Evolutionary conservation across 2,113 vertebrate genomes (phyloP).

Genomic region (Nesospiza acunhae): DNA sequence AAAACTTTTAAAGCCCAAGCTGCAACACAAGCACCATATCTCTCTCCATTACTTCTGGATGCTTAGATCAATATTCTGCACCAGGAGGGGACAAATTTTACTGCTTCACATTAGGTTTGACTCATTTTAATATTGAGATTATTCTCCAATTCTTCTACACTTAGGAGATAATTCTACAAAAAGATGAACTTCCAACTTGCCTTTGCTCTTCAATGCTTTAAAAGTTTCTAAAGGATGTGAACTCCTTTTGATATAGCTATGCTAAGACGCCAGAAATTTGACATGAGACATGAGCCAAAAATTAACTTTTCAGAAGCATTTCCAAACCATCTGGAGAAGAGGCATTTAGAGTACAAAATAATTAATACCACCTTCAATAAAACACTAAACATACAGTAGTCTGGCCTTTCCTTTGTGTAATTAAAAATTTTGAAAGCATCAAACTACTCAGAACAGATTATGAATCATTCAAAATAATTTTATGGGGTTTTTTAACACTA

Average conservation of each 20-base stretch:
- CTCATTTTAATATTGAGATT: not conserved
- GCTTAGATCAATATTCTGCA: not conserved
- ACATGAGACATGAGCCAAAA: slow-evolving; percentile 20
- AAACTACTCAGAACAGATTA: not conserved
- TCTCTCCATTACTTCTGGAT: not conserved
- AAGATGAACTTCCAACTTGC: not conserved
- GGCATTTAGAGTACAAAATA: slow-evolving; percentile 22
- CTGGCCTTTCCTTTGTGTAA: slow-evolving; percentile 2
- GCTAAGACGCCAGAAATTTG: slow-evolving; percentile 39
- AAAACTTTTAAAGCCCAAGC: not conserved
- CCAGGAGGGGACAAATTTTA: not conserved
- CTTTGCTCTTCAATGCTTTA: not conserved
- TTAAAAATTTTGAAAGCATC: slow-evolving; percentile 14
- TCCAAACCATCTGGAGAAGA: slow-evolving; percentile 62
- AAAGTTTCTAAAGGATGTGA: slow-evolving; percentile 6
- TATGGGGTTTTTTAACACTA: not conserved
- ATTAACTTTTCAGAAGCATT: slow-evolving; percentile 60
- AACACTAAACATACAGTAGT: slow-evolving; percentile 19
- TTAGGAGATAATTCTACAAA: not conserved
- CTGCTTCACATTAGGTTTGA: not conserved
- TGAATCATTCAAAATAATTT: not conserved
- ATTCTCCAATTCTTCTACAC: not conserved
- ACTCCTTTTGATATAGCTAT: slow-evolving; percentile 2
- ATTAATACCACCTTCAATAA: slow-evolving; percentile 52
- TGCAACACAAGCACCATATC: not conserved